A percentile compares a stretch with the other conserved stretches of the same genome.
Conservation (phyloP, 2,113 vertebrate species). For the Periophthalmodon schlosseri region DNA sequence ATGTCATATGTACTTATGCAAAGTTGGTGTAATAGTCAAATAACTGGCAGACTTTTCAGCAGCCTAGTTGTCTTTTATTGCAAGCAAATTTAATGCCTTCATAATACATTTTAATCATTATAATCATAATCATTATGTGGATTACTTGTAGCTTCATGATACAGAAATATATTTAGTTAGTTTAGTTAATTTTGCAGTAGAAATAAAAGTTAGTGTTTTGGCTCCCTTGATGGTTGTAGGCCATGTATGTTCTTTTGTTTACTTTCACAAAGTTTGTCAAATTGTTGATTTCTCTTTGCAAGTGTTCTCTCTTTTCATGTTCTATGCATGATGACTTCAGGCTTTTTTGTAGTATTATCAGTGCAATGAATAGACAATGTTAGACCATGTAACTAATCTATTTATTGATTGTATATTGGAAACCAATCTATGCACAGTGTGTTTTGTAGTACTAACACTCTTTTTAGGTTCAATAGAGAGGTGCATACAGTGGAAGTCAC, state of each 20-base stretch:
- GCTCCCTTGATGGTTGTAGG: background rate
- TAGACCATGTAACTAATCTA: too few relatives aligned
- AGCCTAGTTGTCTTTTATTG: background rate
- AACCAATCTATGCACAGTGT: too few relatives aligned
- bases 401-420: too few relatives aligned
- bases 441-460: too few relatives aligned
- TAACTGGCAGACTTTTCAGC: background rate
- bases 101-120: too few relatives aligned
- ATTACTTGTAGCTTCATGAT: background rate
- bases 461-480: background rate
- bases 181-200: constrained; percentile 2
- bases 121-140: background rate
- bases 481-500: background rate
- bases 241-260: background rate
- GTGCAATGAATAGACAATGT: background rate
- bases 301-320: constrained; percentile 43
- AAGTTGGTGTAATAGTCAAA: background rate
- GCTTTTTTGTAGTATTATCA: background rate
- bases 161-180: background rate
- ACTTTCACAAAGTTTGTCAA: background rate
- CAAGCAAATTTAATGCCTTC: background rate
- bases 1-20: background rate
- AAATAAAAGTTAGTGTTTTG: constrained; percentile 30
- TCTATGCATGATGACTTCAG: background rate
- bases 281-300: background rate